Conservation (phyloP, 1,140 invertebrate genomes). For the Limonius californicus region DNA sequence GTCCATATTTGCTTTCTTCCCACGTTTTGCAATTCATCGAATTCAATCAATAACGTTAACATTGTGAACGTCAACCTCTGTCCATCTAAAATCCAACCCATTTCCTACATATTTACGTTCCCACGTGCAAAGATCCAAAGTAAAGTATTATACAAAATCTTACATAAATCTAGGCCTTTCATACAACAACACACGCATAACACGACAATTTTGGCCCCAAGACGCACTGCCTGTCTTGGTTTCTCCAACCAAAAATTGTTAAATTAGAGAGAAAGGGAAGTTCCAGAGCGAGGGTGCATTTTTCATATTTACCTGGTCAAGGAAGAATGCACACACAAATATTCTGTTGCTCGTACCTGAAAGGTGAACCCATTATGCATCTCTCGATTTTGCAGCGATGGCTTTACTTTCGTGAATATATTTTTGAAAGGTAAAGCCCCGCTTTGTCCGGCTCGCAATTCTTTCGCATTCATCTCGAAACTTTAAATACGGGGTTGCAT, state of each 20-base stretch:
- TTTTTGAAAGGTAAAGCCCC: slow-evolving; percentile 2
- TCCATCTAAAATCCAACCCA: slow-evolving; percentile 18
- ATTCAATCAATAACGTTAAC: slow-evolving; percentile 17
- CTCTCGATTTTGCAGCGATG: background rate
- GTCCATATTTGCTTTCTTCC: slow-evolving; percentile 13
- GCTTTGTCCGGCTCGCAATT: background rate
- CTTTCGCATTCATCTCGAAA: slow-evolving; percentile 5
- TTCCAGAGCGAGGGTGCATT: background rate
- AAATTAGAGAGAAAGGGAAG: background rate
- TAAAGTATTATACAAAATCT: slow-evolving; percentile 19
- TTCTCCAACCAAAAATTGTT: background rate
- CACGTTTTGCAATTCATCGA: slow-evolving; percentile 17
- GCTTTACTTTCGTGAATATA: slow-evolving; percentile 14
- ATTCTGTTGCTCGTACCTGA: slow-evolving; percentile 16
- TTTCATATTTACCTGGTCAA: slow-evolving; percentile 16
- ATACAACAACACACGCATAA: background rate
- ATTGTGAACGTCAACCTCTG: slow-evolving; percentile 14
- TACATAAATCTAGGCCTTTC: slow-evolving; percentile 14
- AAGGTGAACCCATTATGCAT: slow-evolving; percentile 16
- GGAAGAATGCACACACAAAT: slow-evolving; percentile 15
- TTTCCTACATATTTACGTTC: slow-evolving; percentile 19
- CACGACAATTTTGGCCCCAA: background rate
- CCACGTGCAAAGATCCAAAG: slow-evolving; percentile 17
- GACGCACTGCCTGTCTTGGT: background rate
- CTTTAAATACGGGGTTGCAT: slow-evolving; percentile 14